phyloP scores from a whole-genome alignment of 2,888 invertebrate species.

The Alitta virens region DNA sequence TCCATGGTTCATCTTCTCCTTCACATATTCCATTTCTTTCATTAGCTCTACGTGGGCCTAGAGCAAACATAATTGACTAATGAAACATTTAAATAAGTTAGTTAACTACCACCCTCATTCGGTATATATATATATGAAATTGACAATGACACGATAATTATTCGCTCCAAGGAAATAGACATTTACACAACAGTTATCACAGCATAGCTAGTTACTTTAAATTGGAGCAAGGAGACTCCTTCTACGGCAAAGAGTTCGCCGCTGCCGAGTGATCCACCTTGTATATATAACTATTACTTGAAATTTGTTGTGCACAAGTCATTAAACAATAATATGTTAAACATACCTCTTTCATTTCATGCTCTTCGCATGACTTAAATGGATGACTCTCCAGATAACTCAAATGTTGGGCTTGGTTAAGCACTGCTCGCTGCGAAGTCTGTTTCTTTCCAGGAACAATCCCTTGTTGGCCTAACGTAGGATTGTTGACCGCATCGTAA shows the following conservation, averaged over 20 bases:
- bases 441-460: constrained; percentile 40
- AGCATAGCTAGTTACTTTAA: too few relatives aligned
- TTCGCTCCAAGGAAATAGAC: too few relatives aligned
- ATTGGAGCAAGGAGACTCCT: too few relatives aligned
- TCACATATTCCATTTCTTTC: constrained; percentile 83
- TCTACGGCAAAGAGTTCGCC: too few relatives aligned
- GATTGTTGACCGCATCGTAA: constrained; percentile 81
- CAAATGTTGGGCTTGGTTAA: constrained; percentile 57
- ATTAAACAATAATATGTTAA: too few relatives aligned
- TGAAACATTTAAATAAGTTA: background rate
- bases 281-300: too few relatives aligned
- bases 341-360: constrained; percentile 51
- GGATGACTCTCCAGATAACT: constrained; percentile 84
- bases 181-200: too few relatives aligned
- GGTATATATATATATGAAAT: too few relatives aligned
- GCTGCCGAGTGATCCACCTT: too few relatives aligned
- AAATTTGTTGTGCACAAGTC: too few relatives aligned
- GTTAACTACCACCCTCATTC: too few relatives aligned
- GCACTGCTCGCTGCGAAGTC: constrained; percentile 45
- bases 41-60: constrained; percentile 44
- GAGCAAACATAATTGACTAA: background rate
- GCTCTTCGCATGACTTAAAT: constrained; percentile 71
- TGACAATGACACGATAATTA: too few relatives aligned
- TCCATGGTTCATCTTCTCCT: constrained; percentile 92
- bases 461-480: constrained; percentile 58